A percentile compares a stretch with the other conserved stretches of the same genome.
Evolutionary conservation across 2,113 vertebrate species (phyloP).

Genomic region (Percina caprodes): DNA sequence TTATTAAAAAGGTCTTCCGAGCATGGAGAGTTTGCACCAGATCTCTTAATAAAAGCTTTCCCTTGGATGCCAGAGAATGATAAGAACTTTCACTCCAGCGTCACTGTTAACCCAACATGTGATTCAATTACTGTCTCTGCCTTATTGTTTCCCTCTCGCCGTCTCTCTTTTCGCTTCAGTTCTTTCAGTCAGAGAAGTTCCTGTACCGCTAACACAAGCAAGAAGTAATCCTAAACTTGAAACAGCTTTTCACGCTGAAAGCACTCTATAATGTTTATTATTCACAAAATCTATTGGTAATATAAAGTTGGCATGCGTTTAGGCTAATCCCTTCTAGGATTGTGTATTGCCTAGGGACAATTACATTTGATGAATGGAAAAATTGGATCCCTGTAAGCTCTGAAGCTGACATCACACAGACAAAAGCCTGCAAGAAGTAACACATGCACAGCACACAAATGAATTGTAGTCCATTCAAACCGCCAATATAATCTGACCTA

Average conservation of each 20-base stretch:
- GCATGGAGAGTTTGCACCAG: conserved; percentile 18
- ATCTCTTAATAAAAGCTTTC: conserved; percentile 37
- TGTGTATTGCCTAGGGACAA: conserved; percentile 4
- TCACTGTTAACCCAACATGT: conserved; percentile 15
- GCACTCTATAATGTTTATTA: neutral
- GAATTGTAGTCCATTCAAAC: neutral
- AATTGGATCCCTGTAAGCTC: conserved; percentile 25
- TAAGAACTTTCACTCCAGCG: conserved; percentile 22
- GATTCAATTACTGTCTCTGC: conserved; percentile 23
- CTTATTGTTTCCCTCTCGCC: conserved; percentile 23
- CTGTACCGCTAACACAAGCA: neutral
- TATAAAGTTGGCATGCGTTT: neutral
- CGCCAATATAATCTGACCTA: neutral
- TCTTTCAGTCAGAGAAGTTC: neutral
- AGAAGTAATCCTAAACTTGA: neutral
- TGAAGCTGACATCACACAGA: conserved; percentile 10
- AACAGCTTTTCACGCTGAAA: neutral
- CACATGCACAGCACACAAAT: conserved; percentile 5
- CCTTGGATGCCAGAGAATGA: neutral
- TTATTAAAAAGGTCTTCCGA: neutral
- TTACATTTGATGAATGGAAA: conserved; percentile 23
- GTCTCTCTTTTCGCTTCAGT: neutral
- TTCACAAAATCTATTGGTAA: neutral
- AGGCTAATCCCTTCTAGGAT: conserved; percentile 27
- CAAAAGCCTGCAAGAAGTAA: conserved; percentile 19